These are phyloP conservation scores for Hyles euphorbiae DNA, from an alignment of 1,140 invertebrate species.

Conservation along the genomic window DNA sequence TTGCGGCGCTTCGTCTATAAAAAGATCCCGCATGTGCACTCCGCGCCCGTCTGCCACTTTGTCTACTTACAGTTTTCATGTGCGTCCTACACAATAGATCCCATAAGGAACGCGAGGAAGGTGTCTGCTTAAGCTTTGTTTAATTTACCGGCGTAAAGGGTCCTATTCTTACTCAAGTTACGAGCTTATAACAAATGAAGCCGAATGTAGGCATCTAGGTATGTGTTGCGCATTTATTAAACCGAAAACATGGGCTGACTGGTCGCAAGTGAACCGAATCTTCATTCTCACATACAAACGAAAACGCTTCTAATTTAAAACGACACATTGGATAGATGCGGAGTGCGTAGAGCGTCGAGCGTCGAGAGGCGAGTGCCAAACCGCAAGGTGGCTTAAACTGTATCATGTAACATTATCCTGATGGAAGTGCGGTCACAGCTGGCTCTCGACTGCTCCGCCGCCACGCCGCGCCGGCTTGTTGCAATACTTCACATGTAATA, in stretches of 20 bases:
- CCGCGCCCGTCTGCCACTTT: constrained; percentile 40
- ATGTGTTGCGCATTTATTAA: too few species aligned
- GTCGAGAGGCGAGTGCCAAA: constrained; percentile 20
- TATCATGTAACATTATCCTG: constrained; percentile 30
- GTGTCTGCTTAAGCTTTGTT: too few species aligned
- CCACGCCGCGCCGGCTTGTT: not conserved
- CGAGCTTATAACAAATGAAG: too few species aligned
- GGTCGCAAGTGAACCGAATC: too few species aligned
- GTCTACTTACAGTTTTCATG: constrained; percentile 35
- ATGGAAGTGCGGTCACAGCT: constrained; percentile 29
- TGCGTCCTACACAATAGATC: not conserved
- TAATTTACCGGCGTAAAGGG: too few species aligned
- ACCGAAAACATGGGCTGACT: too few species aligned
- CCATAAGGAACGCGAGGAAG: too few species aligned
- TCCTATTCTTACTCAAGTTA: too few species aligned
- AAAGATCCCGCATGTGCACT: constrained; percentile 41
- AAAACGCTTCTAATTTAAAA: not conserved
- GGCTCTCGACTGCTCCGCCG: constrained; percentile 6
- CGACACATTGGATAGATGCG: not conserved
- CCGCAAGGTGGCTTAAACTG: constrained; percentile 21
- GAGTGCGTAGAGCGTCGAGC: constrained; percentile 7
- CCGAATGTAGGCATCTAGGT: too few species aligned
- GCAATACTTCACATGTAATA: constrained; percentile 1
- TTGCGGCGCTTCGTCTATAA: constrained; percentile 51
- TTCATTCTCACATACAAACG: too few species aligned